phyloP scores from a whole-genome alignment of 1,140 invertebrate genomes.

The Neocloeon triangulifer region DNA sequence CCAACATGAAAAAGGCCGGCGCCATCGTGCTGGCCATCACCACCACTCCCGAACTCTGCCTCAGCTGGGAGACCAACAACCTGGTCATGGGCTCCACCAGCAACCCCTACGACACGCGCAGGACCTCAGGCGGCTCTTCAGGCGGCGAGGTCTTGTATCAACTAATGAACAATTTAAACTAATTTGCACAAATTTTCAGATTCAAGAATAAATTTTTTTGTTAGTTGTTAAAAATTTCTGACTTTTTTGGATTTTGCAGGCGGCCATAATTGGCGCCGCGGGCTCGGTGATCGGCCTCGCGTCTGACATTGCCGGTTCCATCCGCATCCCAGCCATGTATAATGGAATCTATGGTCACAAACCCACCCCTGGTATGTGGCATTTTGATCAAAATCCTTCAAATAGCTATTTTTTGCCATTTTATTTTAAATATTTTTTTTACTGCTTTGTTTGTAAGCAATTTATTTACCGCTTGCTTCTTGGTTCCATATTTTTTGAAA shows the following conservation, averaged over 20 bases:
- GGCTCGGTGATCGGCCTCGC: conserved; percentile 60
- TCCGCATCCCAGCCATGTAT: conserved; percentile 62
- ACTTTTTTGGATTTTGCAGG: conserved; percentile 18
- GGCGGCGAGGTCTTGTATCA: conserved; percentile 55
- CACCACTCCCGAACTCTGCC: conserved; percentile 57
- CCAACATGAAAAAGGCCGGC: conserved; percentile 34
- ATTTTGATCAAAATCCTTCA: no score
- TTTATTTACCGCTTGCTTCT: not conserved
- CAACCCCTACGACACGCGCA: conserved; percentile 51
- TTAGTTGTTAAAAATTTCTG: no score
- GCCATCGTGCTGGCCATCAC: conserved; percentile 58
- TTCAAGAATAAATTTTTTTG: no score
- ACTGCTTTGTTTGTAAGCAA: not conserved
- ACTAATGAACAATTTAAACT: no score
- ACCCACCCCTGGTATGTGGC: conserved; percentile 35
- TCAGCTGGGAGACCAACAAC: conserved; percentile 45
- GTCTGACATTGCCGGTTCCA: conserved; percentile 55
- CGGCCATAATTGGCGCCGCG: conserved; percentile 38
- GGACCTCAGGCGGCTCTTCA: conserved; percentile 48
- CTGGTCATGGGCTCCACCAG: conserved; percentile 40
- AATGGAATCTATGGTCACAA: conserved; percentile 79
- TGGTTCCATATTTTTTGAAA: not conserved
- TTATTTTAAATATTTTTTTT: not conserved
- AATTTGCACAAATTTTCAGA: no score
- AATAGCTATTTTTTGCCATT: conserved; percentile 1